Conservation (phyloP, 2,888 invertebrate species). For the Synanthedon myopaeformis region DNA sequence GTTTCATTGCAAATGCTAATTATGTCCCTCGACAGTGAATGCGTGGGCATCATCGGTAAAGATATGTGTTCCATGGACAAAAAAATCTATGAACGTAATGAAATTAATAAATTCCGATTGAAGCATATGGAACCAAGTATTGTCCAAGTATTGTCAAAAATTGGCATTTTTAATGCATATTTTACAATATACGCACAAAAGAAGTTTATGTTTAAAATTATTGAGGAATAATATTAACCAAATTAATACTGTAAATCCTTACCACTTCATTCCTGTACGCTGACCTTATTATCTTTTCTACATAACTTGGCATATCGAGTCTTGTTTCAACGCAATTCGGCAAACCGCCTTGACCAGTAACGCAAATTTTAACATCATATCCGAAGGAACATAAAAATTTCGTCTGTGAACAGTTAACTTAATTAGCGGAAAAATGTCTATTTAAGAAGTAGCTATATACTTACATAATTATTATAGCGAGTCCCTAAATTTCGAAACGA, state of each 20-base stretch:
- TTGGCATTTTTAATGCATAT: too few species aligned
- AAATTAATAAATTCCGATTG: too few species aligned
- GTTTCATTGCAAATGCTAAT: slow-evolving; percentile 54
- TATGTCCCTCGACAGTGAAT: slow-evolving; percentile 50
- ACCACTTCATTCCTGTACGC: slow-evolving; percentile 39
- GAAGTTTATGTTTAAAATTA: too few species aligned
- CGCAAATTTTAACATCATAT: slow-evolving; percentile 48
- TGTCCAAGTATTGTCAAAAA: too few species aligned
- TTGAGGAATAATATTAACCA: background rate
- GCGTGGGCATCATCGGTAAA: slow-evolving; percentile 48
- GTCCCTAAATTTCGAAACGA: too few species aligned
- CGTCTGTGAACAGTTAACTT: slow-evolving; percentile 18
- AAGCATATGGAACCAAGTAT: too few species aligned
- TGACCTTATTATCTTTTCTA: slow-evolving; percentile 36
- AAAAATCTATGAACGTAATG: slow-evolving; percentile 29
- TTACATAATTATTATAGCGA: too few species aligned
- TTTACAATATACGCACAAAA: too few species aligned
- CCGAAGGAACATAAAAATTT: slow-evolving; percentile 51
- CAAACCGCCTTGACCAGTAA: slow-evolving; percentile 55
- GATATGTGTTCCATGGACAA: slow-evolving; percentile 51
- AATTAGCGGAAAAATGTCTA: too few species aligned
- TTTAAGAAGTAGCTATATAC: too few species aligned
- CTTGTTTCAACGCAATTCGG: slow-evolving; percentile 54
- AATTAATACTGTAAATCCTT: slow-evolving; percentile 13
- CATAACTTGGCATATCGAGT: slow-evolving; percentile 45